Evolutionary conservation across 1,140 invertebrate species (phyloP).

Genomic region (Habropoda laboriosa): DNA sequence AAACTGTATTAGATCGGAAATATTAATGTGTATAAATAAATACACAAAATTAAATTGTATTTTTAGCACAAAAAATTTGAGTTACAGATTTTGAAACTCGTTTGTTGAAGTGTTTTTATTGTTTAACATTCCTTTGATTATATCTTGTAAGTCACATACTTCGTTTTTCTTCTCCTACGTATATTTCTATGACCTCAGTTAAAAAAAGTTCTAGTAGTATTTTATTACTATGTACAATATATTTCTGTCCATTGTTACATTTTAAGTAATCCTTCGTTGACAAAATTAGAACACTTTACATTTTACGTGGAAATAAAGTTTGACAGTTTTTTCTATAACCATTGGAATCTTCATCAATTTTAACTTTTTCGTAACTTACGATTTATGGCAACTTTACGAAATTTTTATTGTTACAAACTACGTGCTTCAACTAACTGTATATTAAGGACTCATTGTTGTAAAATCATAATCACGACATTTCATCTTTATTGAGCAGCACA

Average conservation of each 20-base stretch:
- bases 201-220: background rate
- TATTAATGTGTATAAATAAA: background rate
- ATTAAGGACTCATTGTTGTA: slow-evolving; percentile 22
- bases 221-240: slow-evolving; percentile 2
- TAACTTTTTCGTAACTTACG: background rate
- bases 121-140: background rate
- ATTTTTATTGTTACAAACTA: background rate
- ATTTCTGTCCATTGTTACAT: background rate
- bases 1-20: too few species aligned
- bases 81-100: background rate
- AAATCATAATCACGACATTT: slow-evolving; percentile 23
- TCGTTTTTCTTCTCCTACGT: background rate
- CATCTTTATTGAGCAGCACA: slow-evolving; percentile 40
- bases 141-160: background rate
- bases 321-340: background rate
- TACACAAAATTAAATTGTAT: background rate
- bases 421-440: background rate
- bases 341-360: background rate
- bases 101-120: slow-evolving; percentile 1
- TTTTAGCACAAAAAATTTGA: background rate
- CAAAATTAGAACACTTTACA: background rate
- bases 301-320: slow-evolving; percentile 13
- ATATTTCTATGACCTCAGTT: background rate
- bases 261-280: background rate
- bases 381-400: background rate